Evolutionary conservation across 23 tunicate genomes (phyloP).

Genomic region (Botrylloides violaceus): DNA sequence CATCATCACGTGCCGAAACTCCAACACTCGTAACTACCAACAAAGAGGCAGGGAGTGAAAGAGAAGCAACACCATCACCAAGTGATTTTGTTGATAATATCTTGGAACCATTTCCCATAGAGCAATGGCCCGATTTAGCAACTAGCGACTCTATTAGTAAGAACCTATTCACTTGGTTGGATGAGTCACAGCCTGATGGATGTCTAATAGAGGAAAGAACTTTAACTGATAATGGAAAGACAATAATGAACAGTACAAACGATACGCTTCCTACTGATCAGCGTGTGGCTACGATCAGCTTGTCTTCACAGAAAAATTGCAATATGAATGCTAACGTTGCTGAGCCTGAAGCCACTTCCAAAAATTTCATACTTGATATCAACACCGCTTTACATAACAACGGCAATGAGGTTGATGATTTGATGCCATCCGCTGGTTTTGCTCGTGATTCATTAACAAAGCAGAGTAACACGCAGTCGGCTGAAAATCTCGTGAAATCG

Average conservation of each 20-base stretch:
- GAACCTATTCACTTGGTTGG: conserved; percentile 5
- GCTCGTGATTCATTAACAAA: neutral
- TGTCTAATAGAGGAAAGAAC: neutral
- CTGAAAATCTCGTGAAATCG: neutral
- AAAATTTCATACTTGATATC: too few relatives aligned
- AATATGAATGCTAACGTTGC: conserved; percentile 17
- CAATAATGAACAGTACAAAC: neutral
- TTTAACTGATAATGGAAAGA: neutral
- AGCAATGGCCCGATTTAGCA: neutral
- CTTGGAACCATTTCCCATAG: conserved; percentile 14
- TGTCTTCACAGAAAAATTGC: neutral
- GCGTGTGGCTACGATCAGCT: neutral
- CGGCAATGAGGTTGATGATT: neutral
- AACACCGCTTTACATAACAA: neutral
- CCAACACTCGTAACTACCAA: neutral
- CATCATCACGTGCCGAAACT: conserved; percentile 19
- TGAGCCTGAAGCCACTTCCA: neutral
- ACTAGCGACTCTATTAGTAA: neutral
- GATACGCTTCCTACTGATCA: neutral
- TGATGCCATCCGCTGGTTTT: neutral
- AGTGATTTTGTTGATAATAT: neutral
- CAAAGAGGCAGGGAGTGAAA: neutral
- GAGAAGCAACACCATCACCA: neutral
- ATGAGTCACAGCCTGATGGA: neutral
- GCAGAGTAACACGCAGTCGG: too few relatives aligned